Base-by-base conservation (phyloP, 2,888 invertebrate genomes). In the Sepiola atlantica region DNA sequence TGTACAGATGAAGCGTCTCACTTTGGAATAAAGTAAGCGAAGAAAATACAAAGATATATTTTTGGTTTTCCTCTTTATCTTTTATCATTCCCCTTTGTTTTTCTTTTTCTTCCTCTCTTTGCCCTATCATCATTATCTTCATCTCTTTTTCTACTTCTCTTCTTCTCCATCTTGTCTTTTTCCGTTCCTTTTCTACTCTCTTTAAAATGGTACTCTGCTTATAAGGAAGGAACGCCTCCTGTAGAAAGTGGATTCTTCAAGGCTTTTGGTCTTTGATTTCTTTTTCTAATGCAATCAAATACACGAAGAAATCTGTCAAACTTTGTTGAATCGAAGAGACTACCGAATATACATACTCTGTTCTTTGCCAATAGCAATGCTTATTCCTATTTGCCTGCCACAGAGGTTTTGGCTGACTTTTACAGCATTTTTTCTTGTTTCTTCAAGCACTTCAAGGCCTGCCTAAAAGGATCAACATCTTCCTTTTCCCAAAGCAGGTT, bases 241-340 rank as follows among this genome's bases (percentile, higher is more conserved):
- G 77, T 77, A 32, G 77, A 77, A 77, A 77, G 77, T 77, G n/a
- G 18, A 77, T 77, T 3, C n/a, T 77, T 77, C 77, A 77, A 77
- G 77, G 77, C 77, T 77, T 77, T 77, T 32, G 16, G 77, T 77
- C 77, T 77, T 77, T 77, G 77, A 77, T 77, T 77, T 77, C 77
- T 77, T 77, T 32, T 77, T 32, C 77, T 77, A 77, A 77, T 77
- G 77, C 77, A 77, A 77, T 77, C 77, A 77, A n/a, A 77, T 77
- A 77, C 77, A 77, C n/a, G 77, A 77, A 77, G 77, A 77, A 77
- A 77, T 77, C 77, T 77, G 77, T 77, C 77, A 77, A 77, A 77
- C 77, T 16, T n/a, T 77, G 77, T 77, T 77, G 77, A 77, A 77
- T 77, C 77, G n/a, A 77, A 77, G 77, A 77, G n/a, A 32, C n/a